Percentiles rank a stretch among this genome's conserved stretches.
These are phyloP conservation scores for Drosophila koepferae DNA, from an alignment of 2,888 invertebrate genomes.

Conservation along the genomic window DNA sequence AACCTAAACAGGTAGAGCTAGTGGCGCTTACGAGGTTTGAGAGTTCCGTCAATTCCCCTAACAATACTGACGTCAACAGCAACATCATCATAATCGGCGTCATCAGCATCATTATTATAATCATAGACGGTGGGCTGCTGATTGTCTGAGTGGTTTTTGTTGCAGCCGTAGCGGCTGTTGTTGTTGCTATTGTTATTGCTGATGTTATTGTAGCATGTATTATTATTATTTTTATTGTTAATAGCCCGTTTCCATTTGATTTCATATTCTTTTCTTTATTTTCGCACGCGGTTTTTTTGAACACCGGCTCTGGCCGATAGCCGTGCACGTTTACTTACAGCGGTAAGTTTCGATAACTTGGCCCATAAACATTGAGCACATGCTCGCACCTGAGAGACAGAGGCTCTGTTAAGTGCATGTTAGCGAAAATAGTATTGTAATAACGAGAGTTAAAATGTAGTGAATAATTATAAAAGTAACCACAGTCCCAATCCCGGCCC, in stretches of 20 bases:
- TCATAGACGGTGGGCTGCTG: not conserved
- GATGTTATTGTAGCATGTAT: constrained; percentile 11
- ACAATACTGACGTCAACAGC: constrained; percentile 42
- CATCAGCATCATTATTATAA: constrained; percentile 13
- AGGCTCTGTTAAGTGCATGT: constrained; percentile 4
- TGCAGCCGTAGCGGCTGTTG: not conserved
- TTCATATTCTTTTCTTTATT: constrained; percentile 11
- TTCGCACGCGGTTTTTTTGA: constrained; percentile 37
- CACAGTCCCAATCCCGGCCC: not conserved
- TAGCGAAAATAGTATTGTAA: not conserved
- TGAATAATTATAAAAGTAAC: not conserved
- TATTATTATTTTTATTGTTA: constrained; percentile 32
- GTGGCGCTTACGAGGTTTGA: not conserved
- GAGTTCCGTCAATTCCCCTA: not conserved
- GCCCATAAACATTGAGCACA: not conserved
- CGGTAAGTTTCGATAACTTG: constrained; percentile 6
- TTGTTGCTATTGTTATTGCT: not conserved
- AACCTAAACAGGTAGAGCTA: not conserved
- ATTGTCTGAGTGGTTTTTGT: constrained; percentile 11
- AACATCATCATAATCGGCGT: constrained; percentile 11
- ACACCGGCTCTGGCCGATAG: not conserved
- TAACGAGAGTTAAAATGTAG: not conserved
- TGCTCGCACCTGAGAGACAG: not conserved
- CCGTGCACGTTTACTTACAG: constrained; percentile 21
- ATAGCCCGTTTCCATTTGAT: constrained; percentile 35